These are phyloP conservation scores for Sinocyclocheilus anshuiensis DNA, from an alignment of 2,113 vertebrate species.

Conservation along the genomic window DNA sequence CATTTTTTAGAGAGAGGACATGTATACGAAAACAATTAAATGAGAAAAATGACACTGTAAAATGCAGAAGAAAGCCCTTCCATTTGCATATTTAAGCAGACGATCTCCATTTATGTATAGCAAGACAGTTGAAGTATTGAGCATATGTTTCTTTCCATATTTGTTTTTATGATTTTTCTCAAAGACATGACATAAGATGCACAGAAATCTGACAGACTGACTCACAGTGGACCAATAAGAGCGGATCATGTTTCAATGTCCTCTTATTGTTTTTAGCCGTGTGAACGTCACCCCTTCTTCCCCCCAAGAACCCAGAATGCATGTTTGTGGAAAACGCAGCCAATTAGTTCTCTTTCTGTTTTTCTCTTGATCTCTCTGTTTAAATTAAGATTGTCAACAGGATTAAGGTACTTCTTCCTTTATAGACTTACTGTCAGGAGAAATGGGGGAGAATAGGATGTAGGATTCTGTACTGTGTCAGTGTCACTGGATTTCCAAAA, in stretches of 20 bases:
- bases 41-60: constrained; percentile 54
- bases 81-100: constrained; percentile 86
- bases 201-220: constrained; percentile 63
- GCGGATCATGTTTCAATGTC: constrained; percentile 31
- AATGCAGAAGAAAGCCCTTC: constrained; percentile 61
- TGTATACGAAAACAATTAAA: constrained; percentile 67
- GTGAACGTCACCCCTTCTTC: constrained; percentile 18
- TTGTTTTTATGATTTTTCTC: constrained; percentile 62
- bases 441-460: constrained; percentile 58
- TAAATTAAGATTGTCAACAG: constrained; percentile 78
- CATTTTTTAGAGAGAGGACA: constrained; percentile 68
- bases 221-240: constrained; percentile 64
- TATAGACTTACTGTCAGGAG: constrained; percentile 51
- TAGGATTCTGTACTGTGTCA: constrained; percentile 80
- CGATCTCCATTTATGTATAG: constrained; percentile 71
- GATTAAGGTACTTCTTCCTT: constrained; percentile 72
- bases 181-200: constrained; percentile 67
- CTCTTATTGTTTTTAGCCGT: constrained; percentile 48
- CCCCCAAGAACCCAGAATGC: constrained; percentile 73
- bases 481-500: constrained; percentile 93
- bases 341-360: constrained; percentile 56
- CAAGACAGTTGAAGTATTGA: constrained; percentile 71
- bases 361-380: constrained; percentile 65
- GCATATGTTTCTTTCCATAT: constrained; percentile 61
- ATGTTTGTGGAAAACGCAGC: constrained; percentile 79